Base-by-base conservation (phyloP, 2,888 invertebrate genomes). In the Operophtera brumata region DNA sequence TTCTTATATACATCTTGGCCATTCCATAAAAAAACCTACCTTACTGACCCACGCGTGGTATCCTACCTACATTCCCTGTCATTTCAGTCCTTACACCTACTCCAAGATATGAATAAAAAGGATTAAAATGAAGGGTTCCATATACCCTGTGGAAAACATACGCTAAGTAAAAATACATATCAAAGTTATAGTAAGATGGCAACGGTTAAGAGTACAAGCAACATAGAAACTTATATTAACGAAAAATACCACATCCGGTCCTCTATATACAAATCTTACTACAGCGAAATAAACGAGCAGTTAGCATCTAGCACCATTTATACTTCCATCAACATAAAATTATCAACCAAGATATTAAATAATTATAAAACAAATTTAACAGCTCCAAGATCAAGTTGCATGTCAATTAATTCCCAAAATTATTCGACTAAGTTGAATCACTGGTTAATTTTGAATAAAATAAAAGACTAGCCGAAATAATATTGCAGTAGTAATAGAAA, bases 301-400 rank as follows among this genome's bases (percentile, higher is more conserved):
- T 79, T 80, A 88, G 86, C 87, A 77, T 86, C 88, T 90, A 90
- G 90, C 90, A 90, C 90, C 90, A 89, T 89, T 87, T 82, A 85
- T 84, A 84, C 37, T 75, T 78, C 75, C 74, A 80, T 75, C 66
- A 86, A 85, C 80, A 87, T 86, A 86, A 88, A 78, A 86, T 86
- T 87, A 86, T 78, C 77, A 87, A 88, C 73, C 84, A 80, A 83
- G 78, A 78, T 51, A 79, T 76, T 82, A 78, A 70, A 75, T 64
- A 75, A 72, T 74, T 66, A 71, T 75, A 71, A 71, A 73, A 75
- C 74, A 74, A 9, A 75, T 82, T 80, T 77, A 84, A 77, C 67
- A 77, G 70, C 64, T 73, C 51, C 54, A 46, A 67, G 65, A 74
- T 72, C 65, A 67, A 65, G 65, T 62, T 59, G 4, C 7, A 50